Conservation (phyloP, 1,140 invertebrate genomes). For the Lepidurus packardi region DNA sequence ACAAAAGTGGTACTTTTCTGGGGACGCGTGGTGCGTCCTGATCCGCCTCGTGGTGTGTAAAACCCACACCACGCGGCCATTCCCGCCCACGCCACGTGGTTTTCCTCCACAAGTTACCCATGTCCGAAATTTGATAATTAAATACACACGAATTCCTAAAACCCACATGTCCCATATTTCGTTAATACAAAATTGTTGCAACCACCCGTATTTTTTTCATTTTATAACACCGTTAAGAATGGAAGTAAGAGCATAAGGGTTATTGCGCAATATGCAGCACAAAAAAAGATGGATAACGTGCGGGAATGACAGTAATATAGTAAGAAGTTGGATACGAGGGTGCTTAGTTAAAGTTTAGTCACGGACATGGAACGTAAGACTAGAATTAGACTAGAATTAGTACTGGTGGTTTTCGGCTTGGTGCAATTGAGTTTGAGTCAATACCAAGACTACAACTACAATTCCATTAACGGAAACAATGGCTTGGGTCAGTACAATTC, state of each 20-base stretch:
- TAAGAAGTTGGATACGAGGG: not conserved
- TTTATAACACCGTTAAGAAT: not conserved
- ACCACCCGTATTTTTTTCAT: not conserved
- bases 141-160: not conserved
- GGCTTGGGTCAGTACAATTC: not conserved
- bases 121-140: not conserved
- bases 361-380: not conserved
- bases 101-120: too few relatives aligned
- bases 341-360: not conserved
- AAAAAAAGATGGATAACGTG: too few relatives aligned
- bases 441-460: not conserved
- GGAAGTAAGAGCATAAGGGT: not conserved
- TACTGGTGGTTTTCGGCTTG: not conserved
- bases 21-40: conserved; percentile 59
- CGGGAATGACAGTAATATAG: too few relatives aligned
- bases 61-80: not conserved
- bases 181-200: not conserved
- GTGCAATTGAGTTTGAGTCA: not conserved
- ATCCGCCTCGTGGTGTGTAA: conserved; percentile 40
- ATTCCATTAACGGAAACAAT: not conserved
- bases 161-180: conserved; percentile 15
- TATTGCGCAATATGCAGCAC: not conserved
- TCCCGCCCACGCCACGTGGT: not conserved
- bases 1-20: conserved; percentile 61
- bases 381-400: not conserved